Conservation (phyloP, 2,797 vertebrate genomes). For the Lindbergichthys nudifrons region DNA sequence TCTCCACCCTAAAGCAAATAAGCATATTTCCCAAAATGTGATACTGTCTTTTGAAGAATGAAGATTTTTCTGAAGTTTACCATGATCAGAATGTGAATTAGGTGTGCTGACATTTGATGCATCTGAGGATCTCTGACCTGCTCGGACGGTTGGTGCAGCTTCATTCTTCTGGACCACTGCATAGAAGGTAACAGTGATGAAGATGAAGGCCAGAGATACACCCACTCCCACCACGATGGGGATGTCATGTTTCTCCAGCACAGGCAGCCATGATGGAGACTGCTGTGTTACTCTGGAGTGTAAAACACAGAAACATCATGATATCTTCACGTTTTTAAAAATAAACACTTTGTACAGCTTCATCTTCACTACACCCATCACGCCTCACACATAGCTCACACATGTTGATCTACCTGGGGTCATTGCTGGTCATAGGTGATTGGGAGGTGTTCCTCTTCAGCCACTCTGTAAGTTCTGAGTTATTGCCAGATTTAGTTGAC, state of each 20-base stretch:
- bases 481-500: conserved; percentile 52
- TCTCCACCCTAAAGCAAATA: not conserved
- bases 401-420: conserved; percentile 70
- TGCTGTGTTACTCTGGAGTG: conserved; percentile 74
- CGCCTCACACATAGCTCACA: not conserved
- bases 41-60: not conserved
- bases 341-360: not conserved
- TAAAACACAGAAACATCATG: conserved; percentile 1
- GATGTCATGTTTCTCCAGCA: conserved; percentile 87
- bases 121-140: conserved; percentile 69
- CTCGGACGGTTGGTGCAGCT: conserved; percentile 70
- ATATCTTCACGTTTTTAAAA: not conserved
- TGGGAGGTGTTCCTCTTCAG: conserved; percentile 83
- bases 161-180: conserved; percentile 87
- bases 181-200: conserved; percentile 87
- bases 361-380: not conserved
- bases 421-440: conserved; percentile 81
- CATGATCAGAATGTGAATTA: conserved; percentile 6
- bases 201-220: conserved; percentile 86
- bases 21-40: conserved; percentile 5
- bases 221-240: conserved; percentile 88
- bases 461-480: conserved; percentile 68
- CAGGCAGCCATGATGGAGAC: conserved; percentile 79
- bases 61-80: not conserved
- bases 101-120: not conserved